A percentile compares a stretch with the other conserved stretches of the same genome.
Conservation (phyloP, 2,113 vertebrate species). For the Vulpes lagopus region DNA sequence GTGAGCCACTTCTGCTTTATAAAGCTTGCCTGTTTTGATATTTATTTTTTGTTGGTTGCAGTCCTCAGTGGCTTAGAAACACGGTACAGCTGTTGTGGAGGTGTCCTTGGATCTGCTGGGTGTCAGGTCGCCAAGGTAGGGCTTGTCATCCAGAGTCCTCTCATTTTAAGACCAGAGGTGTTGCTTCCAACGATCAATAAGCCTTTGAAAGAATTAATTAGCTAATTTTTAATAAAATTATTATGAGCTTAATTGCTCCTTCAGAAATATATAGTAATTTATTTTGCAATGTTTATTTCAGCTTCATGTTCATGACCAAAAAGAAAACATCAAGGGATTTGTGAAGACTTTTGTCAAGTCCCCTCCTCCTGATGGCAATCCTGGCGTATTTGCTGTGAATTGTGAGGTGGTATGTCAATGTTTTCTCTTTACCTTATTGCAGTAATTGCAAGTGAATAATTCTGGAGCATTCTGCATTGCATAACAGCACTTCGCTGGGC, state of each 20-base stretch:
- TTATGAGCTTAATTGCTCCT: neutral
- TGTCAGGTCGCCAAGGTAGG: slow-evolving; percentile 87
- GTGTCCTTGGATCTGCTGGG: slow-evolving; percentile 86
- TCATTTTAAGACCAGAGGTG: neutral
- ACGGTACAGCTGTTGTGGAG: slow-evolving; percentile 90
- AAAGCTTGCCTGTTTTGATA: neutral
- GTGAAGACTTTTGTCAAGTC: slow-evolving; percentile 82
- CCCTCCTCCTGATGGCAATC: slow-evolving; percentile 72
- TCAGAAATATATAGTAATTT: neutral
- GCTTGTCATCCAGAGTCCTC: neutral
- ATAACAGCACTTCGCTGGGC: neutral
- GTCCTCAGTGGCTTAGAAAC: slow-evolving; percentile 90
- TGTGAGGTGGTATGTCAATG: slow-evolving; percentile 87
- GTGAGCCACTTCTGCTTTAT: neutral
- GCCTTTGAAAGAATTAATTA: neutral
- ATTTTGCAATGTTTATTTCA: slow-evolving; percentile 73
- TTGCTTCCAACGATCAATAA: neutral
- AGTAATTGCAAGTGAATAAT: neutral
- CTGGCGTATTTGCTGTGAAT: slow-evolving; percentile 88
- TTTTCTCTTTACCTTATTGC: neutral
- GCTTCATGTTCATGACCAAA: slow-evolving; percentile 90
- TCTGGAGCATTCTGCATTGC: neutral
- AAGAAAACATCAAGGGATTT: slow-evolving; percentile 87
- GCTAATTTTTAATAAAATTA: slow-evolving; percentile 12
- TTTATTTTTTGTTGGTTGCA: slow-evolving; percentile 69